A percentile compares a stretch with the other conserved stretches of the same genome.
phyloP scores from a whole-genome alignment of 2,113 vertebrate species.

The Rhinolophus sinicus region DNA sequence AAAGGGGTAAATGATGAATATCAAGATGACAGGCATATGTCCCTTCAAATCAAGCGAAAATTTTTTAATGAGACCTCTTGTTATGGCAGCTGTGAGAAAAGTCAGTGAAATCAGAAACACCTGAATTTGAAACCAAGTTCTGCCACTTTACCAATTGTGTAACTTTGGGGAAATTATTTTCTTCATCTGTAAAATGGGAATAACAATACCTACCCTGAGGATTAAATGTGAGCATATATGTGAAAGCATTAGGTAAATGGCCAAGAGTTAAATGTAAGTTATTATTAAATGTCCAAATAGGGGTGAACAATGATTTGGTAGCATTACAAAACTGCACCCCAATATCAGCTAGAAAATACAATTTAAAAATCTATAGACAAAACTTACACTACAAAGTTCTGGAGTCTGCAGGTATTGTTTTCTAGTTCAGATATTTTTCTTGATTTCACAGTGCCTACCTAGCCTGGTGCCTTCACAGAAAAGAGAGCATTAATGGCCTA shows the following conservation, averaged over 20 bases:
- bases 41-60: conserved; percentile 39
- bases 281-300: conserved; percentile 35
- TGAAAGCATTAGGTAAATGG: conserved; percentile 49
- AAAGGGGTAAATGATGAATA: background rate
- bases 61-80: background rate
- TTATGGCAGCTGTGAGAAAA: background rate
- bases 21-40: background rate
- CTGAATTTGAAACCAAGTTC: conserved; percentile 27
- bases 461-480: conserved; percentile 16
- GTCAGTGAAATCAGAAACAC: conserved; percentile 32
- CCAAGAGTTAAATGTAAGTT: conserved; percentile 37
- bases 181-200: conserved; percentile 45
- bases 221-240: conserved; percentile 31
- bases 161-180: conserved; percentile 31
- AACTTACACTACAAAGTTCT: conserved; percentile 40
- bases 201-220: conserved; percentile 28
- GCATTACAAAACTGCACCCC: conserved; percentile 9
- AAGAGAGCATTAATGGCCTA: background rate
- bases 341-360: conserved; percentile 49
- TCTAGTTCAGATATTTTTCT: conserved; percentile 25
- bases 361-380: conserved; percentile 18
- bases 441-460: conserved; percentile 35
- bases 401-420: background rate
- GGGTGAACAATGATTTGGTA: background rate
- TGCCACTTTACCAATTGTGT: background rate